Evolutionary conservation across 2,113 vertebrate species (phyloP).

Genomic region (Melozone crissalis): DNA sequence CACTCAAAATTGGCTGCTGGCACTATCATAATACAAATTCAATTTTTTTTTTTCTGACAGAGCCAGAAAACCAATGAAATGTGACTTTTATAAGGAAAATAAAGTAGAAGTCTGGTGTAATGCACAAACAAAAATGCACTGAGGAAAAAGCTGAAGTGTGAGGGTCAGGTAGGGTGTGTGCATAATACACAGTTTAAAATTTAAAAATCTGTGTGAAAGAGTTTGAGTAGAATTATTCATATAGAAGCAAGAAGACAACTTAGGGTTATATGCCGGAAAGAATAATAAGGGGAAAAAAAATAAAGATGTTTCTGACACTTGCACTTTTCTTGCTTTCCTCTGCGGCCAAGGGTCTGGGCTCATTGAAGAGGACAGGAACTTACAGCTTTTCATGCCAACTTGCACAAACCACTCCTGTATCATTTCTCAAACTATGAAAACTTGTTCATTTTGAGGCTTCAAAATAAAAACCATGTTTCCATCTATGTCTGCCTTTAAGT

Average conservation of each 20-base stretch:
- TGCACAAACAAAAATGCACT: not conserved
- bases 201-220: not conserved
- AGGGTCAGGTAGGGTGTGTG: not conserved
- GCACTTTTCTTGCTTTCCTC: not conserved
- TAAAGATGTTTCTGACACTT: not conserved
- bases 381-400: not conserved
- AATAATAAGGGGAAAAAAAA: not conserved
- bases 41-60: not conserved
- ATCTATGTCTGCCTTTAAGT: not conserved
- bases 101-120: not conserved
- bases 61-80: not conserved
- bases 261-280: not conserved
- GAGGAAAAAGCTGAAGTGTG: not conserved
- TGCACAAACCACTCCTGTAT: not conserved
- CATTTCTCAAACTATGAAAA: not conserved
- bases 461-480: not conserved
- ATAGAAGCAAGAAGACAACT: not conserved
- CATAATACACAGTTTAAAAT: not conserved
- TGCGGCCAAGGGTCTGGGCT: not conserved
- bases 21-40: not conserved
- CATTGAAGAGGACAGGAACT: not conserved
- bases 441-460: not conserved
- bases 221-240: not conserved
- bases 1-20: not conserved
- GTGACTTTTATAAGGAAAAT: not conserved